Conservation (phyloP, 2,888 invertebrate species). For the Drosophila formosana region DNA sequence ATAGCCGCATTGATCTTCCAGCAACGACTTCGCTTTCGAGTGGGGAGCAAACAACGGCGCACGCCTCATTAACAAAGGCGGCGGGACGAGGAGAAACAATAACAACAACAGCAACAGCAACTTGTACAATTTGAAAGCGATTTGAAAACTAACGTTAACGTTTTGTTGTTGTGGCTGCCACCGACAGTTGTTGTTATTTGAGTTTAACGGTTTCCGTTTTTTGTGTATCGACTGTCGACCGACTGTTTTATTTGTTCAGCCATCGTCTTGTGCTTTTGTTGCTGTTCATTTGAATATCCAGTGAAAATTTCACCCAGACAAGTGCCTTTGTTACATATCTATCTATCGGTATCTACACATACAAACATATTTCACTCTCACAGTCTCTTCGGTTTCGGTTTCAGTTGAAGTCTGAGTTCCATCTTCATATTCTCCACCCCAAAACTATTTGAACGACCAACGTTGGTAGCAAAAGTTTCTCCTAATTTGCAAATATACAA, state of each 20-base stretch:
- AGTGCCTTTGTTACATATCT: constrained; percentile 70
- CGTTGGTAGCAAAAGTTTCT: constrained; percentile 67
- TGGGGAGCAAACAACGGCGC: constrained; percentile 57
- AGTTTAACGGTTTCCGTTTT: constrained; percentile 80
- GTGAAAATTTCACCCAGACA: constrained; percentile 81
- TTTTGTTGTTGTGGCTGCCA: constrained; percentile 37
- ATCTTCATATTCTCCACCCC: constrained; percentile 53
- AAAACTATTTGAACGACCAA: constrained; percentile 26
- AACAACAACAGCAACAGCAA: constrained; percentile 31
- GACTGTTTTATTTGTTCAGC: constrained; percentile 68
- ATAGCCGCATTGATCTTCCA: constrained; percentile 72
- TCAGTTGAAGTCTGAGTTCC: constrained; percentile 60
- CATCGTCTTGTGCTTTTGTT: constrained; percentile 42
- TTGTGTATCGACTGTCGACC: constrained; percentile 64
- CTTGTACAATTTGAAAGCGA: constrained; percentile 73
- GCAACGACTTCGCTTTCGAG: constrained; percentile 37
- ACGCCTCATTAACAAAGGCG: constrained; percentile 76
- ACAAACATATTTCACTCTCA: not conserved
- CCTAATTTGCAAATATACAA: constrained; percentile 76
- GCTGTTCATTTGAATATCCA: constrained; percentile 76
- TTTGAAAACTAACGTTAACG: constrained; percentile 56
- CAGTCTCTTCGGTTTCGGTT: constrained; percentile 31
- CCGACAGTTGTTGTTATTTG: constrained; percentile 52
- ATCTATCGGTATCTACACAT: too few relatives aligned
- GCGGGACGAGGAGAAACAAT: constrained; percentile 43